Conservation (phyloP, 2,888 invertebrate species). For the Drosophila greeni region DNA sequence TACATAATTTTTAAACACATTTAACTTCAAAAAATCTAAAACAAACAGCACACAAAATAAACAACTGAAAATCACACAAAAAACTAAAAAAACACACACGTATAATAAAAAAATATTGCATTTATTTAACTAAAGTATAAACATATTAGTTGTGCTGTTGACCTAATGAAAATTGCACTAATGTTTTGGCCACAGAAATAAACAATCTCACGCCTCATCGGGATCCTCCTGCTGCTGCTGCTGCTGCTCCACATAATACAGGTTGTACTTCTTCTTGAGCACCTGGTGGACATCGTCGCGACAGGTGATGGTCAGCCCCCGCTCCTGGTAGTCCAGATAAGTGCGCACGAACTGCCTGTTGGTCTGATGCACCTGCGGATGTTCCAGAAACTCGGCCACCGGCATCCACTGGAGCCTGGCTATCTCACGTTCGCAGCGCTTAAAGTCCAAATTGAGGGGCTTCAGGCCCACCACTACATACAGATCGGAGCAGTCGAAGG, state of each 20-base stretch:
- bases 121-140: constrained; percentile 27
- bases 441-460: constrained; percentile 83
- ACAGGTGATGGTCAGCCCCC: constrained; percentile 82
- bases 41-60: neutral
- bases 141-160: constrained; percentile 16
- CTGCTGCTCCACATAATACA: constrained; percentile 72
- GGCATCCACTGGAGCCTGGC: constrained; percentile 90
- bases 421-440: constrained; percentile 88
- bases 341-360: constrained; percentile 85
- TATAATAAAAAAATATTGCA: neutral
- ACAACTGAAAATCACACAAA: neutral
- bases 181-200: constrained; percentile 1
- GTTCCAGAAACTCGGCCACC: constrained; percentile 84
- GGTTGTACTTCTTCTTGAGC: constrained; percentile 73
- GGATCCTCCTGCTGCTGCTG: constrained; percentile 9
- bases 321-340: constrained; percentile 83
- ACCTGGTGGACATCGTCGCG: constrained; percentile 78
- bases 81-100: neutral
- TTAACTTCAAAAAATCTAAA: neutral
- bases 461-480: constrained; percentile 88
- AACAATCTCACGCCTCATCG: neutral
- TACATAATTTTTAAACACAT: neutral
- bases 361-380: constrained; percentile 86
- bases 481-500: constrained; percentile 91
- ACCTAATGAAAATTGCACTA: constrained; percentile 29